phyloP scores from a whole-genome alignment of 2,113 vertebrate species.

The Protobothrops flavoviridis region DNA sequence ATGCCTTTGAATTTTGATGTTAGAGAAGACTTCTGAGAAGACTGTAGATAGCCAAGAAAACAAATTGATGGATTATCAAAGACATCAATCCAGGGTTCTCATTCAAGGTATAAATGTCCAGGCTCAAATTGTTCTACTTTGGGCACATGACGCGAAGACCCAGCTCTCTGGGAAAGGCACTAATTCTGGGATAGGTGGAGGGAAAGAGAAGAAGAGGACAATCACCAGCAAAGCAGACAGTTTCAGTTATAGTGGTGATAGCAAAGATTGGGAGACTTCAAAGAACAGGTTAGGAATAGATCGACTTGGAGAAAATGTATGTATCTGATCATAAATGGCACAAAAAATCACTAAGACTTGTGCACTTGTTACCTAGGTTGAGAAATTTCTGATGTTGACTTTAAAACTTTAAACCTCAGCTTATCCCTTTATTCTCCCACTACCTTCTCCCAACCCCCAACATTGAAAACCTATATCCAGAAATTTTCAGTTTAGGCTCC shows the following conservation, averaged over 20 bases:
- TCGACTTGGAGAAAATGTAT: neutral
- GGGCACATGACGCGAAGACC: neutral
- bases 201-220: neutral
- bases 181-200: neutral
- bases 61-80: neutral
- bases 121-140: neutral
- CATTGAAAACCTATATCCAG: slow-evolving; percentile 27
- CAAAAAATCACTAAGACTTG: neutral
- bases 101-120: neutral
- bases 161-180: neutral
- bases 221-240: neutral
- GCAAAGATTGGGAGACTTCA: neutral
- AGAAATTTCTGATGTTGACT: neutral
- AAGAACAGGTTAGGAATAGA: neutral
- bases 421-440: neutral
- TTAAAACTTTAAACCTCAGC: neutral
- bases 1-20: neutral
- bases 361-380: neutral
- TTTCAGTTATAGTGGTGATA: neutral
- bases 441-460: neutral
- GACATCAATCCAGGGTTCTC: neutral
- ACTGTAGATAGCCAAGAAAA: neutral
- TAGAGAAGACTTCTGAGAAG: neutral
- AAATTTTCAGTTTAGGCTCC: slow-evolving; percentile 34
- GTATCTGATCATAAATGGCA: neutral